These are phyloP conservation scores for Gouania willdenowi DNA, from an alignment of 2,797 vertebrate genomes.

Conservation along the genomic window DNA sequence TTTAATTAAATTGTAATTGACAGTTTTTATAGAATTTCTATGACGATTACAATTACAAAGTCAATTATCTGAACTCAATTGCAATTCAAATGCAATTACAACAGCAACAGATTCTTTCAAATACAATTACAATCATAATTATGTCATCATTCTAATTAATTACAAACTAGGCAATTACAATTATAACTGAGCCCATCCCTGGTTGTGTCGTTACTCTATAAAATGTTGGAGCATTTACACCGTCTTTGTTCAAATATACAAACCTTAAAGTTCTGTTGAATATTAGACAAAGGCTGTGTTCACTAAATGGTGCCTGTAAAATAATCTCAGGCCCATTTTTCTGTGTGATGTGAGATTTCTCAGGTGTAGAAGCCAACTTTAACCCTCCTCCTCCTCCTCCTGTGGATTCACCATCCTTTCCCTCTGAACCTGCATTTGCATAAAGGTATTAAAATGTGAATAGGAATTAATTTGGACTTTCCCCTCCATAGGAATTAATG, in stretches of 20 bases:
- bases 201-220: too few relatives aligned
- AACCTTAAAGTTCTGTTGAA: slow-evolving; percentile 8
- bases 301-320: slow-evolving; percentile 19
- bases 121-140: too few relatives aligned
- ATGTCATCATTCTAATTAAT: too few relatives aligned
- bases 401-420: slow-evolving; percentile 60
- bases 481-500: slow-evolving; percentile 84
- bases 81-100: too few relatives aligned
- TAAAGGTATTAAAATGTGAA: slow-evolving; percentile 85
- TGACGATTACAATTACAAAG: too few relatives aligned
- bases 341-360: slow-evolving; percentile 54
- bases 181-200: too few relatives aligned
- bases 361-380: slow-evolving; percentile 72
- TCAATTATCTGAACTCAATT: too few relatives aligned
- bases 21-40: too few relatives aligned
- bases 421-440: slow-evolving; percentile 76
- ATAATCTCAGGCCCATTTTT: slow-evolving; percentile 42
- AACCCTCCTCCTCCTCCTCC: slow-evolving; percentile 69
- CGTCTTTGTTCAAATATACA: neutral
- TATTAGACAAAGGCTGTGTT: neutral
- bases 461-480: slow-evolving; percentile 86
- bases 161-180: too few relatives aligned
- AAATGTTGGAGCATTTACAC: neutral
- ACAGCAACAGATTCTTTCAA: too few relatives aligned
- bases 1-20: too few relatives aligned